Base-by-base conservation (phyloP, 2,888 invertebrate genomes). In the Leptogaster cylindrica region DNA sequence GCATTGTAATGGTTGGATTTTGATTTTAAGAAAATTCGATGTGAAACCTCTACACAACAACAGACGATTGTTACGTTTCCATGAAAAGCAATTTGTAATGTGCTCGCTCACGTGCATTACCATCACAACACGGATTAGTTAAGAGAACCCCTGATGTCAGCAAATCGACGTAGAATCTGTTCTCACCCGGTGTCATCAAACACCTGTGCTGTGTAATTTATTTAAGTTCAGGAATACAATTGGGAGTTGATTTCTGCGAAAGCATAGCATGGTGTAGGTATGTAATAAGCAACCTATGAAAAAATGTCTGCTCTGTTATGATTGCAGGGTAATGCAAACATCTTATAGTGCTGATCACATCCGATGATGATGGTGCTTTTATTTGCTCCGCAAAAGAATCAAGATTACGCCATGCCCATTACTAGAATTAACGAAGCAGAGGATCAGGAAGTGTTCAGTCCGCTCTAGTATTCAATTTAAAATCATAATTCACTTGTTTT, bases 171-270 rank as follows among this genome's bases (percentile, higher is more conserved):
- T 44, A 28, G 46, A 48, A 64, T 64, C 48, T 64, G 14, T 64
- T 64, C 64, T 64, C 64, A 64, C 64, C 64, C 48, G 46, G 48
- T 48, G 64, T 64, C n/a, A n/a, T n/a, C 64, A 48, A 48, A 64
- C 64, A 64, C 64, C 64, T 64, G 64, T 48, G 48, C 64, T 23
- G 23, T 64, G 64, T 64, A 48, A 64, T 64, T 64, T 48, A 33
- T 23, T 44, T 63, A 63, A 44, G 27, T 27, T 20, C 48, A 64
- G 33, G 18, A 64, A n/a, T n/a, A 64, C 64, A 64, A 64, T 64
- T 48, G 64, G 64, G 48, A 64, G 46, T 64, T 64, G 16, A 63
- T 18, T 63, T 31, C 31, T n/a, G n/a, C n/a, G n/a, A n/a, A n/a
- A 63, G 27, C 25, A 46, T 31, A 64, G 44, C 31, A 48, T 16